A percentile compares a stretch with the other conserved stretches of the same genome.
Evolutionary conservation across 2,797 vertebrate genomes (phyloP).

Genomic region (Arnoldichthys spilopterus): DNA sequence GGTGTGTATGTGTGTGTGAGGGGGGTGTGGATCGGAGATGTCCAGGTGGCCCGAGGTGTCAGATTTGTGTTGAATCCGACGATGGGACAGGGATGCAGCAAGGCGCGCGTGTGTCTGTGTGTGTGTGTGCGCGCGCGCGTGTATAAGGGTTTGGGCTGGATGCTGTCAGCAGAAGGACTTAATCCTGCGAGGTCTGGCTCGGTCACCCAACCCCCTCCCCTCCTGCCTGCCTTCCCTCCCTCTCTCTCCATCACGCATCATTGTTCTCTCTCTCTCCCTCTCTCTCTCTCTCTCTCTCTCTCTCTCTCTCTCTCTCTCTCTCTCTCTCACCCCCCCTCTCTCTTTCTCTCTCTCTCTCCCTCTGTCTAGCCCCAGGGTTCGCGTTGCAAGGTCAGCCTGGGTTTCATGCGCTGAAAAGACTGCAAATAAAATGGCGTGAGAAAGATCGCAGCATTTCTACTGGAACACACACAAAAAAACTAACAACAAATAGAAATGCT

Average conservation of each 20-base stretch:
- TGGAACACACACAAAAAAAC: neutral
- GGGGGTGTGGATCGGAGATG: neutral
- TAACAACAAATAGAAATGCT: neutral
- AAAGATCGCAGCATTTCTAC: neutral
- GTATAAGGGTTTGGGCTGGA: conserved; percentile 64
- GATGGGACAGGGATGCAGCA: conserved; percentile 55
- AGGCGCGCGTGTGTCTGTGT: conserved; percentile 34
- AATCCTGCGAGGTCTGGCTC: conserved; percentile 78
- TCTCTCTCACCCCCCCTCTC: conserved; percentile 19
- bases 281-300: neutral
- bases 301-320: neutral
- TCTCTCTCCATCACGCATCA: conserved; percentile 21
- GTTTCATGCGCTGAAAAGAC: conserved; percentile 8
- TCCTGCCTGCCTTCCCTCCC: conserved; percentile 42
- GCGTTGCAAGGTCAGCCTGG: conserved; percentile 64
- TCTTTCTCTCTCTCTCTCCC: conserved; percentile 3
- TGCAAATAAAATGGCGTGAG: conserved; percentile 7
- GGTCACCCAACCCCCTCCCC: conserved; percentile 68
- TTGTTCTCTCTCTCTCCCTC: conserved; percentile 21
- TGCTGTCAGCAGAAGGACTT: conserved; percentile 80
- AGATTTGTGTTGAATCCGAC: conserved; percentile 60
- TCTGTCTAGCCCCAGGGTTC: conserved; percentile 60
- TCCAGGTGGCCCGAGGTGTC: conserved; percentile 11
- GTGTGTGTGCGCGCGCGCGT: conserved; percentile 54
- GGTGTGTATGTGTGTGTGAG: conserved; percentile 49